phyloP scores from a whole-genome alignment of 2,113 vertebrate genomes.

The Heterotilapia buettikoferi region DNA sequence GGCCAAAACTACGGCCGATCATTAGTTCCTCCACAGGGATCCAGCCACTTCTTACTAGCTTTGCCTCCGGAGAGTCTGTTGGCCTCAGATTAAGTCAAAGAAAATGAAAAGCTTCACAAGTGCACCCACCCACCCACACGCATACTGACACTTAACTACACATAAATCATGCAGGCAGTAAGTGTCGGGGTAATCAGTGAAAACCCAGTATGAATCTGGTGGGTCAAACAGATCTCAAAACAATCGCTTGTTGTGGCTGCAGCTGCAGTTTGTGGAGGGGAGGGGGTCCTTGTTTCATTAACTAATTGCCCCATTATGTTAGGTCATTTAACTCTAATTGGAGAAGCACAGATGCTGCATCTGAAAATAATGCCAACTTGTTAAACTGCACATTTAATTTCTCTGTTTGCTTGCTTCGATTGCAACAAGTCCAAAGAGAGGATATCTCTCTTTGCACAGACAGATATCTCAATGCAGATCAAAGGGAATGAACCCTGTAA shows the following conservation, averaged over 20 bases:
- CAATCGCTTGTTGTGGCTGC: conserved; percentile 4
- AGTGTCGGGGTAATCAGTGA: background rate
- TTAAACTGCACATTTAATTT: background rate
- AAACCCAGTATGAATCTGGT: background rate
- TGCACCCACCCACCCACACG: background rate
- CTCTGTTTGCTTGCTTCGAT: background rate
- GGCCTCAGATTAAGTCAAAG: conserved; percentile 46
- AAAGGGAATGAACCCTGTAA: background rate
- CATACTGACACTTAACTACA: background rate
- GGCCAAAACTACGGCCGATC: background rate
- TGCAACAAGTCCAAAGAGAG: background rate
- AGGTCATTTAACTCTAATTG: conserved; percentile 58
- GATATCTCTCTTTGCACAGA: background rate
- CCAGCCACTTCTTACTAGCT: conserved; percentile 40
- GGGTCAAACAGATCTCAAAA: background rate
- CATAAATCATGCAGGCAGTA: background rate
- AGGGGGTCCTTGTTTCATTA: conserved; percentile 22
- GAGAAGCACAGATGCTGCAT: conserved; percentile 40
- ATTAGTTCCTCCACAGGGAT: conserved; percentile 51
- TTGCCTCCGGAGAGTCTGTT: conserved; percentile 26
- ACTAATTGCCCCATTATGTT: conserved; percentile 58
- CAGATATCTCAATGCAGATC: background rate
- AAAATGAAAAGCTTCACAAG: conserved; percentile 42
- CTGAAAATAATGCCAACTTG: conserved; percentile 16
- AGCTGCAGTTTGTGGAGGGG: background rate